Conservation (phyloP, 2,888 invertebrate genomes). For the Caenorhabditis sp. region DNA sequence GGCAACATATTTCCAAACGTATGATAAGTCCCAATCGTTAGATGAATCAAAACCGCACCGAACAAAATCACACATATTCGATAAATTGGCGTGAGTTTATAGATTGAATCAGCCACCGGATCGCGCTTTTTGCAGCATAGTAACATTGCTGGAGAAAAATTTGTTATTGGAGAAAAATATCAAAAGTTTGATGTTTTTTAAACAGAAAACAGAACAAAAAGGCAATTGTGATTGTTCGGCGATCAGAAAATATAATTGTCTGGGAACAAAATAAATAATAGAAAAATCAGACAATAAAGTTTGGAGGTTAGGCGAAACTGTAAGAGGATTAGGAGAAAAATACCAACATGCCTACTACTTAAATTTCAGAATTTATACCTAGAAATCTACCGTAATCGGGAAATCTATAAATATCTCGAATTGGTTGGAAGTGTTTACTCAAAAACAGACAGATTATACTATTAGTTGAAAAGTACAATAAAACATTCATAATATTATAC, state of each 20-base stretch:
- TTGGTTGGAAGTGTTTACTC: too few species aligned
- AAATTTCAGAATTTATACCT: too few species aligned
- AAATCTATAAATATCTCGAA: too few species aligned
- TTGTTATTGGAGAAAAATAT: too few species aligned
- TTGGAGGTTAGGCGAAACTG: neutral
- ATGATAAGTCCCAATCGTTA: conserved; percentile 70
- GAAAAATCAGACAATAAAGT: neutral
- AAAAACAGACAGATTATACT: neutral
- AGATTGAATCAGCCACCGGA: conserved; percentile 45
- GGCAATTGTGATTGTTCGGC: neutral
- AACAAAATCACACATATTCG: conserved; percentile 60
- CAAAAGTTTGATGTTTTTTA: neutral
- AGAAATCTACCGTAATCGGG: too few species aligned
- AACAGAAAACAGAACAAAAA: neutral
- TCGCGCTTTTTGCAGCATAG: conserved; percentile 30
- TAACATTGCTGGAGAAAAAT: conserved; percentile 1
- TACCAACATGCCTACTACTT: too few species aligned
- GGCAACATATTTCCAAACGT: conserved; percentile 71
- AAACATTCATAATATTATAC: neutral
- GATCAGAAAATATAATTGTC: neutral
- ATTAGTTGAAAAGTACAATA: neutral
- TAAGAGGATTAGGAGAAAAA: too few species aligned
- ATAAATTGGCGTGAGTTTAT: conserved; percentile 40
- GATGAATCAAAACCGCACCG: conserved; percentile 69
- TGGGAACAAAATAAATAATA: too few species aligned